Percentiles rank a stretch among this genome's conserved stretches.
Evolutionary conservation across 2,113 vertebrate species (phyloP).

Genomic region (Paedocypris sp.): DNA sequence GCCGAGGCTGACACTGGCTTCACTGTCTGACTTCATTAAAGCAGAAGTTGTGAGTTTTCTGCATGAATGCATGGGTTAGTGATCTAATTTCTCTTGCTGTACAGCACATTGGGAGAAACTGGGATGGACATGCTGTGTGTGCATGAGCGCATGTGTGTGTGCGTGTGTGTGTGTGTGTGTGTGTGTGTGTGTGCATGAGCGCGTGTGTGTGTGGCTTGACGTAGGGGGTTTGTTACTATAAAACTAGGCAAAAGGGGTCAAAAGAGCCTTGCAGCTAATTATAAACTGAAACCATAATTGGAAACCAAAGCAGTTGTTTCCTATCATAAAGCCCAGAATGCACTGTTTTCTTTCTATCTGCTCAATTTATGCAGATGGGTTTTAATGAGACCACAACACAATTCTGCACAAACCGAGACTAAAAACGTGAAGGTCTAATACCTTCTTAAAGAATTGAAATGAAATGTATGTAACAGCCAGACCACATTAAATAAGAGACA

Average conservation of each 20-base stretch:
- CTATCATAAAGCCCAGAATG: constrained; percentile 44
- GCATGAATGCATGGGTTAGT: constrained; percentile 44
- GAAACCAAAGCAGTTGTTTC: constrained; percentile 54
- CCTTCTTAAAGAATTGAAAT: no score
- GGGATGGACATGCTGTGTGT: neutral
- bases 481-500: no score
- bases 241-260: constrained; percentile 17
- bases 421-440: constrained; percentile 28
- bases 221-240: constrained; percentile 17
- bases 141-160: no score
- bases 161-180: neutral
- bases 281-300: constrained; percentile 53
- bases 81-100: constrained; percentile 48
- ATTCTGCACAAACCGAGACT: constrained; percentile 34
- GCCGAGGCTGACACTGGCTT: constrained; percentile 44
- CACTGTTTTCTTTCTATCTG: constrained; percentile 42
- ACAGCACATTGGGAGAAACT: constrained; percentile 31
- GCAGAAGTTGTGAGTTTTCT: constrained; percentile 42
- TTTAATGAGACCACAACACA: constrained; percentile 53
- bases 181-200: neutral
- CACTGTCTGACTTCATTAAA: constrained; percentile 52
- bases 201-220: neutral
- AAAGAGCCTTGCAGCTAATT: constrained; percentile 44
- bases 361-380: constrained; percentile 48
- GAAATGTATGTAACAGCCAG: no score